These are phyloP conservation scores for Drosophila merina DNA, from an alignment of 2,888 invertebrate species.

Conservation along the genomic window DNA sequence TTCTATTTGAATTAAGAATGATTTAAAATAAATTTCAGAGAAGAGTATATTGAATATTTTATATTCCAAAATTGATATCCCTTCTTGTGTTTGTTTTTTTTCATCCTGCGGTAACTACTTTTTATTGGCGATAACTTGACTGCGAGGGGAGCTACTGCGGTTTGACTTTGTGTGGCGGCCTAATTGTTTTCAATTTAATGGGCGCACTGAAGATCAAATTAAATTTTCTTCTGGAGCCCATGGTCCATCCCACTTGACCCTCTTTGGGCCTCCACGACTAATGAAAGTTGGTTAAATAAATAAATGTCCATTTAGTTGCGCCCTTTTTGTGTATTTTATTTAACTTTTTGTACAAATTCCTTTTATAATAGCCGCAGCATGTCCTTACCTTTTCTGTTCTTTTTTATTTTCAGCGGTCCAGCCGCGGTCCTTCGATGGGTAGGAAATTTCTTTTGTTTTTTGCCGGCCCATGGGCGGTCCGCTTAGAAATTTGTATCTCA, in stretches of 20 bases:
- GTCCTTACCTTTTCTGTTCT: constrained; percentile 27
- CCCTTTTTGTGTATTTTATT: constrained; percentile 67
- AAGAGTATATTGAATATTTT: not conserved
- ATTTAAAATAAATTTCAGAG: not conserved
- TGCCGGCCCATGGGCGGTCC: constrained; percentile 53
- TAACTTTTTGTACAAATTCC: constrained; percentile 56
- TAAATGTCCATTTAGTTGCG: constrained; percentile 74
- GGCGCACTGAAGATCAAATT: constrained; percentile 66
- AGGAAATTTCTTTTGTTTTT: constrained; percentile 5
- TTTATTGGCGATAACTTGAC: constrained; percentile 66
- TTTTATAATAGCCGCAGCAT: constrained; percentile 25
- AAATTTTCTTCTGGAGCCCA: constrained; percentile 40
- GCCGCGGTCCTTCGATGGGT: constrained; percentile 14
- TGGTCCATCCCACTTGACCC: constrained; percentile 36
- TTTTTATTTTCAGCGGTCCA: constrained; percentile 19
- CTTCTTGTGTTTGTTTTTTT: not conserved
- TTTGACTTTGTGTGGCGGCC: constrained; percentile 38
- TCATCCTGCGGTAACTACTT: constrained; percentile 56
- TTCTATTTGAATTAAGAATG: not conserved
- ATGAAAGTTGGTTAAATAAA: constrained; percentile 78
- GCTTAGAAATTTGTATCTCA: constrained; percentile 70
- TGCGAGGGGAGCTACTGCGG: constrained; percentile 27
- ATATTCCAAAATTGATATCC: not conserved
- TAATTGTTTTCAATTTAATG: constrained; percentile 73
- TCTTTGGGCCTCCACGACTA: constrained; percentile 56